Conservation (phyloP, 2,113 vertebrate genomes). For the Echinops telfairi region DNA sequence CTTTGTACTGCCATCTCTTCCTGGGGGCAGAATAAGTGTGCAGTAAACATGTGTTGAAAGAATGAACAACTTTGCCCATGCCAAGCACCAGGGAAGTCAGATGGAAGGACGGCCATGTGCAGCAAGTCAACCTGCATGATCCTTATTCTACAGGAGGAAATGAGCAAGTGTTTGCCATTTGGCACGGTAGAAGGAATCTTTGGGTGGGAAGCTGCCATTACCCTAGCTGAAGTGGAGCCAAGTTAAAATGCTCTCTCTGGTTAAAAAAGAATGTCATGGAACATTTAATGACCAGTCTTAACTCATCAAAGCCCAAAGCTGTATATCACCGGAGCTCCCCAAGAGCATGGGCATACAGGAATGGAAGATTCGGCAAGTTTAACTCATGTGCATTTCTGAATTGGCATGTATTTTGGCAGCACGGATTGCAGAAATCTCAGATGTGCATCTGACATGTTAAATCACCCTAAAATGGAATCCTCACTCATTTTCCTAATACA, state of each 20-base stretch:
- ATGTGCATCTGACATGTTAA: constrained; percentile 52
- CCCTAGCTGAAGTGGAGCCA: constrained; percentile 71
- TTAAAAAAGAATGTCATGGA: constrained; percentile 62
- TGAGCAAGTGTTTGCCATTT: constrained; percentile 69
- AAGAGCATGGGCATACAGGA: background rate
- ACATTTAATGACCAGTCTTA: constrained; percentile 68
- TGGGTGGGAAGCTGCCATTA: constrained; percentile 71
- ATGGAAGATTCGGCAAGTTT: constrained; percentile 10
- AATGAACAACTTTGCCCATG: background rate
- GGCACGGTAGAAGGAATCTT: constrained; percentile 77
- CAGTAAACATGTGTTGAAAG: background rate
- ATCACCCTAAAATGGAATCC: constrained; percentile 44
- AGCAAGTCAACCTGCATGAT: constrained; percentile 10
- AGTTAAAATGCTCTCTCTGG: constrained; percentile 47
- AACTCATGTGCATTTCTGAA: constrained; percentile 6
- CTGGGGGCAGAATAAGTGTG: background rate
- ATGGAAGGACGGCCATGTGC: background rate
- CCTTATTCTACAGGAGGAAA: constrained; percentile 68
- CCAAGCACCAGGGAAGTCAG: background rate
- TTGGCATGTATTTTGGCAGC: constrained; percentile 40
- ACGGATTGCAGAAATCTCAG: constrained; percentile 31
- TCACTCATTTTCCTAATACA: constrained; percentile 41
- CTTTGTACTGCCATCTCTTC: background rate
- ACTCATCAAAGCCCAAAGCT: constrained; percentile 8
- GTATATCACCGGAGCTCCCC: constrained; percentile 1